Evolutionary conservation across 2,113 vertebrate genomes (phyloP).

Genomic region (Clarias macrocephalus): DNA sequence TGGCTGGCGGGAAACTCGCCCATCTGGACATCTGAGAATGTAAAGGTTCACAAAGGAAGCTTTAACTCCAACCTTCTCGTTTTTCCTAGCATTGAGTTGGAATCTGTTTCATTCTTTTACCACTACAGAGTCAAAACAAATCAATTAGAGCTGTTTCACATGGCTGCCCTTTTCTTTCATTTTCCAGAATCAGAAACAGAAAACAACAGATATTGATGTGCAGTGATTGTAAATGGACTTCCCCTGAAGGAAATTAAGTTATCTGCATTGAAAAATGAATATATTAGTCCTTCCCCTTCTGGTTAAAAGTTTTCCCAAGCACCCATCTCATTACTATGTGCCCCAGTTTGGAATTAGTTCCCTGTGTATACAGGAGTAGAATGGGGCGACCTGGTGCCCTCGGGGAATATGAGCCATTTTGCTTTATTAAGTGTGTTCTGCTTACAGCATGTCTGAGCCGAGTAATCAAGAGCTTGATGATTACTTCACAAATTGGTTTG

Average conservation of each 20-base stretch:
- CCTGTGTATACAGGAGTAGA: not conserved
- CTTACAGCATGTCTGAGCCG: constrained; percentile 30
- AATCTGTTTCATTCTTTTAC: not conserved
- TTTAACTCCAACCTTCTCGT: not conserved
- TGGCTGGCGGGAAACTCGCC: not conserved
- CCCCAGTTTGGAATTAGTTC: constrained; percentile 9
- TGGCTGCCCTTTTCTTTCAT: not conserved
- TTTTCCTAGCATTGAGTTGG: not conserved
- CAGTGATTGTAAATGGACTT: constrained; percentile 8
- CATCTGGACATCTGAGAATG: not conserved
- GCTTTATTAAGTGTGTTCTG: constrained; percentile 29
- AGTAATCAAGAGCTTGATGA: constrained; percentile 39
- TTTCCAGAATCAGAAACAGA: not conserved
- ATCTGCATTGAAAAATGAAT: not conserved
- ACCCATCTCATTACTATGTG: not conserved
- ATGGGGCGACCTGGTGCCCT: constrained; percentile 2
- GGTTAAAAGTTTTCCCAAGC: not conserved
- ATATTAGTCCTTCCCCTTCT: not conserved
- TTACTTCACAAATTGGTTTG: constrained; percentile 26
- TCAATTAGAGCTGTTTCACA: constrained; percentile 2
- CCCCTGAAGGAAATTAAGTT: constrained; percentile 1
- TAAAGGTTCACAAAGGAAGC: not conserved
- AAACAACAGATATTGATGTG: not conserved
- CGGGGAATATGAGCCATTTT: not conserved
- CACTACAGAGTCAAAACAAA: not conserved